A percentile compares a stretch with the other conserved stretches of the same genome.
phyloP scores from a whole-genome alignment of 1,140 invertebrate species.

The Lepidotrigona ventralis region DNA sequence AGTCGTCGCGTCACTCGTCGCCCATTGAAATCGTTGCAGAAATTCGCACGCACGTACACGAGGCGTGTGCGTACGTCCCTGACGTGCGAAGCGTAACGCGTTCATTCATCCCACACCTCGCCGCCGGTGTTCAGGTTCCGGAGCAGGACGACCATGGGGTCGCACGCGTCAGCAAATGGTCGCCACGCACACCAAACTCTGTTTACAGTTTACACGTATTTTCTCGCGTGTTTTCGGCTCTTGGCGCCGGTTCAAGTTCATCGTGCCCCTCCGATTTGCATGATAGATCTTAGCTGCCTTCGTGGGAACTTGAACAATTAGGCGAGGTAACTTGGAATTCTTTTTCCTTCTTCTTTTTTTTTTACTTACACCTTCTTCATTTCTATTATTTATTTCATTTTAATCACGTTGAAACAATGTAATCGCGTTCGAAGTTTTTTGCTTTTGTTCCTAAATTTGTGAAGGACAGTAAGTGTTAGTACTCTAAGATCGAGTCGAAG shows the following conservation, averaged over 20 bases:
- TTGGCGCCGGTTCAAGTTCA: conserved; percentile 27
- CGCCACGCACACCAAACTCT: not conserved
- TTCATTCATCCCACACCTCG: conserved; percentile 64
- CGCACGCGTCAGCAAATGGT: conserved; percentile 59
- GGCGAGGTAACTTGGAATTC: not conserved
- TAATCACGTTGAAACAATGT: too few relatives aligned
- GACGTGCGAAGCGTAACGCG: conserved; percentile 60
- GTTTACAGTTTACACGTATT: not conserved
- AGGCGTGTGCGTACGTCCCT: conserved; percentile 38
- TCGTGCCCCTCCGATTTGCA: not conserved
- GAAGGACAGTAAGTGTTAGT: too few relatives aligned
- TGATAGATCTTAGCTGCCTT: not conserved
- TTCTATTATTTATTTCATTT: too few relatives aligned
- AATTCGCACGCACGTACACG: not conserved
- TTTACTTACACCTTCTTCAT: too few relatives aligned
- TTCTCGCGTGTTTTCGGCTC: conserved; percentile 32
- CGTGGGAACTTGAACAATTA: not conserved
- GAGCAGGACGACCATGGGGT: conserved; percentile 44
- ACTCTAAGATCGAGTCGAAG: too few relatives aligned
- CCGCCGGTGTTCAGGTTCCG: conserved; percentile 59
- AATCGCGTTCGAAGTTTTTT: too few relatives aligned
- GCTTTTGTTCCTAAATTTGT: too few relatives aligned
- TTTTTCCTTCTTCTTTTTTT: too few relatives aligned
- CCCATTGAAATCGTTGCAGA: not conserved
- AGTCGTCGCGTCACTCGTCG: not conserved